These are phyloP conservation scores for Stichopus horrens DNA, from an alignment of 53 echinoderm and acorn worm genomes.

Conservation along the genomic window DNA sequence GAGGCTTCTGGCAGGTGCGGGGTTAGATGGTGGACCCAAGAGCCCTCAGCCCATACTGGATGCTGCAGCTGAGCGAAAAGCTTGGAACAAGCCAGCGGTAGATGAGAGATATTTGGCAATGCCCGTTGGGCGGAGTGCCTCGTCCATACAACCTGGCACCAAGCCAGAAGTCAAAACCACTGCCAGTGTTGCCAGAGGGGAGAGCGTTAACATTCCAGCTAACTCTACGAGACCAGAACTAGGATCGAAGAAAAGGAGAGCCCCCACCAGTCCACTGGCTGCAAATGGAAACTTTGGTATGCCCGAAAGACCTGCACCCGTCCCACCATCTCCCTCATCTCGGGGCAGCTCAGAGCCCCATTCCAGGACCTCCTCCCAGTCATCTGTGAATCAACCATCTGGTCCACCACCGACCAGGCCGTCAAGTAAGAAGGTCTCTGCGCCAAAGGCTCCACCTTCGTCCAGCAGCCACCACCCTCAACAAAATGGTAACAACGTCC, in stretches of 20 bases:
- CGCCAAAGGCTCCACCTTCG: background rate
- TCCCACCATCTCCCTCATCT: conserved; percentile 27
- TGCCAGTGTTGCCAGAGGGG: conserved; percentile 15
- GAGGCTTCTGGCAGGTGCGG: background rate
- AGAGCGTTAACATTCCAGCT: conserved; percentile 43
- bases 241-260: conserved; percentile 18
- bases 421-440: background rate
- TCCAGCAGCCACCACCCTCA: background rate
- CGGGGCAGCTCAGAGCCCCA: conserved; percentile 9
- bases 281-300: background rate
- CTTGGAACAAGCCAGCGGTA: conserved; percentile 21
- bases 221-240: background rate
- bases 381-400: background rate
- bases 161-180: background rate
- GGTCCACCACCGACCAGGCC: conserved; percentile 15
- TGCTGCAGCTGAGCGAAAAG: conserved; percentile 8
- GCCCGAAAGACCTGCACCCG: conserved; percentile 15
- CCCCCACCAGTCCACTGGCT: background rate
- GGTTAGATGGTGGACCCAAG: background rate
- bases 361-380: conserved; percentile 13
- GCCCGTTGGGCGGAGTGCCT: conserved; percentile 30
- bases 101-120: conserved; percentile 26
- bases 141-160: conserved; percentile 16
- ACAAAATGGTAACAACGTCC: background rate
- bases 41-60: conserved; percentile 41